Percentiles rank a stretch among this genome's conserved stretches.
phyloP scores from a whole-genome alignment of 1,140 invertebrate genomes.

The Drosophila prosaltans region DNA sequence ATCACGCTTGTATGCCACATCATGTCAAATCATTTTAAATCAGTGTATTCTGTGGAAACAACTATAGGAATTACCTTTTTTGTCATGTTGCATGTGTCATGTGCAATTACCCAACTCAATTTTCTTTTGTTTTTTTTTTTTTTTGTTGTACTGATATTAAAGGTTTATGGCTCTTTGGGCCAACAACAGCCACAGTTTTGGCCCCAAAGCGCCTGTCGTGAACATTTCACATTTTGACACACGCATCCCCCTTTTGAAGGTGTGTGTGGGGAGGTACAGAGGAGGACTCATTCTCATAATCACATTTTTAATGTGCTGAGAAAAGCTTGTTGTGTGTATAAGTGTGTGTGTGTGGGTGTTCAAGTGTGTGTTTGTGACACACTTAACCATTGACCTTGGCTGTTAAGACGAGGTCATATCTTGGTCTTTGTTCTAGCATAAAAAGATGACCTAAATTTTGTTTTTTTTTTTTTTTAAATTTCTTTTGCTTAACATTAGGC shows the following conservation, averaged over 20 bases:
- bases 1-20: background rate
- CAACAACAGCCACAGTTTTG: background rate
- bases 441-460: slow-evolving; percentile 2
- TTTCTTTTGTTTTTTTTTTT: background rate
- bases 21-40: background rate
- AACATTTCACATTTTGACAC: slow-evolving; percentile 11
- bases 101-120: slow-evolving; percentile 12
- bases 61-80: background rate
- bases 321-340: slow-evolving; percentile 33
- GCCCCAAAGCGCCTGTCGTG: slow-evolving; percentile 5
- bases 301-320: slow-evolving; percentile 67
- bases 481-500: slow-evolving; percentile 23
- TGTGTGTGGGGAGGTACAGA: background rate
- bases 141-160: background rate
- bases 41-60: background rate
- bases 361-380: slow-evolving; percentile 22
- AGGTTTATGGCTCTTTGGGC: background rate
- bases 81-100: slow-evolving; percentile 9
- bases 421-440: slow-evolving; percentile 5
- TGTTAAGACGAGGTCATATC: slow-evolving; percentile 48
- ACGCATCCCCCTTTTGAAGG: background rate
- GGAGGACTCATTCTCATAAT: slow-evolving; percentile 46
- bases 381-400: slow-evolving; percentile 62
- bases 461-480: background rate
- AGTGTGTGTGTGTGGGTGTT: slow-evolving; percentile 24